Conservation (phyloP, 2,888 invertebrate genomes). For the Athetis lepigone region DNA sequence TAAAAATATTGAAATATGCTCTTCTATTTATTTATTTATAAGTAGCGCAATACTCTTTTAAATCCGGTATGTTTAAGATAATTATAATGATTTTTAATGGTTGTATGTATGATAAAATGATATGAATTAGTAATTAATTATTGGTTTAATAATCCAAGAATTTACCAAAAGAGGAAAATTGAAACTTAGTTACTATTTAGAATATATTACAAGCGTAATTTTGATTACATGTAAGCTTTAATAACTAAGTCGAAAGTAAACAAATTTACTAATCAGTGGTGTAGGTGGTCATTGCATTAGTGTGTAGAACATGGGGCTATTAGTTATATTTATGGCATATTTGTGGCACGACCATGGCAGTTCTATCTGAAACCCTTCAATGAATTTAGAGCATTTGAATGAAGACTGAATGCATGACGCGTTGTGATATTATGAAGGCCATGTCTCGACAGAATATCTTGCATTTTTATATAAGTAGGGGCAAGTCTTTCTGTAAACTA, state of each 20-base stretch:
- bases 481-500: background rate
- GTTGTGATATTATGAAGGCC: constrained; percentile 53
- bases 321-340: constrained; percentile 18
- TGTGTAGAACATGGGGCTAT: constrained; percentile 30
- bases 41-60: constrained; percentile 19
- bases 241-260: constrained; percentile 11
- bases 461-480: background rate
- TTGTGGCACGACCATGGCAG: constrained; percentile 11
- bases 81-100: too few relatives aligned
- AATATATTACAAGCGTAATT: constrained; percentile 18
- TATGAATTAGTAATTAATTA: constrained; percentile 16
- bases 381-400: constrained; percentile 40
- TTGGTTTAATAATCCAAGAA: constrained; percentile 21
- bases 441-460: constrained; percentile 43
- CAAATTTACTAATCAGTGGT: constrained; percentile 12
- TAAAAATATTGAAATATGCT: background rate
- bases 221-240: background rate
- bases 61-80: constrained; percentile 5
- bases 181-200: constrained; percentile 29
- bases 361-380: constrained; percentile 19
- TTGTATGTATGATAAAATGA: constrained; percentile 11
- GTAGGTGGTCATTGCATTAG: constrained; percentile 40
- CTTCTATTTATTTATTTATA: background rate
- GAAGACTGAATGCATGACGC: constrained; percentile 56
- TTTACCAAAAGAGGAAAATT: constrained; percentile 19